Evolutionary conservation across 2,888 invertebrate species (phyloP).

Genomic region (Eupithecia pulchellata): DNA sequence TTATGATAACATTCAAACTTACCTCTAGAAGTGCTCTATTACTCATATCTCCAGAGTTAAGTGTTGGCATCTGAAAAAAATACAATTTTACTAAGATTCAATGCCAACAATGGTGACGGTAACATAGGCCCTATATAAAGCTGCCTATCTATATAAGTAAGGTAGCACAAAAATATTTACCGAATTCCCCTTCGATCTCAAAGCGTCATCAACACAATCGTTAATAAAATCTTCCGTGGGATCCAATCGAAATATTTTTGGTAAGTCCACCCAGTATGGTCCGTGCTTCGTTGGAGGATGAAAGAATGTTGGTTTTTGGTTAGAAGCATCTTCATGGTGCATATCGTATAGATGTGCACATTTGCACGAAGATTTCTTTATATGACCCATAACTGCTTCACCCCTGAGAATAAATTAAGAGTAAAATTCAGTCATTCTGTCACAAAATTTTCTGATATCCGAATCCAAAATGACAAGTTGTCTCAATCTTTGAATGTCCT

Average conservation of each 20-base stretch:
- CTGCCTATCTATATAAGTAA: too few relatives aligned
- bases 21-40: background rate
- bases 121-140: too few relatives aligned
- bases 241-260: constrained; percentile 72
- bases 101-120: too few relatives aligned
- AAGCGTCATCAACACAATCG: constrained; percentile 61
- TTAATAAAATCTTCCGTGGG: constrained; percentile 72
- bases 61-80: background rate
- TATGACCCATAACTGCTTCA: constrained; percentile 56
- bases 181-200: constrained; percentile 60
- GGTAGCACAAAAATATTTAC: too few relatives aligned
- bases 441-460: too few relatives aligned
- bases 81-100: background rate
- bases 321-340: constrained; percentile 53
- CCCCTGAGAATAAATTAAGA: constrained; percentile 58
- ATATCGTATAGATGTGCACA: constrained; percentile 74
- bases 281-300: constrained; percentile 62
- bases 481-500: background rate
- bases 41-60: background rate
- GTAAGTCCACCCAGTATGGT: constrained; percentile 65
- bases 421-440: background rate
- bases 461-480: background rate
- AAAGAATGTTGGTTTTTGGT: constrained; percentile 63
- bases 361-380: constrained; percentile 67
- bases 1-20: background rate